Evolutionary conservation across 2,888 invertebrate species (phyloP).

Genomic region (Xanthia togata): DNA sequence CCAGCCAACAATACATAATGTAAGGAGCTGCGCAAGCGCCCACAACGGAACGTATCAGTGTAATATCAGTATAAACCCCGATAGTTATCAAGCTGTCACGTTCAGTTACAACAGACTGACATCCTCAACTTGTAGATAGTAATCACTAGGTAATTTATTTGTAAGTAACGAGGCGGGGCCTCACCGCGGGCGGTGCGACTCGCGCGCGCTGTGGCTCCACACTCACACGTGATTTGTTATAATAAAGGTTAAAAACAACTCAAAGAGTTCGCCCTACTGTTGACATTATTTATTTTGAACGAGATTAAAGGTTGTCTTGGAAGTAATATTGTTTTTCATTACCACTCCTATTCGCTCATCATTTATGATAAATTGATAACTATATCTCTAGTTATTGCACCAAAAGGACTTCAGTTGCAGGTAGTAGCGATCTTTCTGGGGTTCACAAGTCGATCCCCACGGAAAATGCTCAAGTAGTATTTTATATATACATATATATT

Average conservation of each 20-base stretch:
- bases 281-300: conserved; percentile 88
- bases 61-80: conserved; percentile 29
- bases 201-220: conserved; percentile 28
- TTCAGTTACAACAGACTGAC: conserved; percentile 77
- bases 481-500: no score
- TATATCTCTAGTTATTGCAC: no score
- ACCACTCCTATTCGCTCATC: background rate
- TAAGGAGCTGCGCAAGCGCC: background rate
- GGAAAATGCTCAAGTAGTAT: no score
- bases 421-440: background rate
- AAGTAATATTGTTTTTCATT: conserved; percentile 76
- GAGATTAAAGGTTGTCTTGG: conserved; percentile 90
- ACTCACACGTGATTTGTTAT: conserved; percentile 84
- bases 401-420: background rate
- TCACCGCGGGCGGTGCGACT: background rate
- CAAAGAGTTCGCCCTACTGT: conserved; percentile 89
- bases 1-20: background rate
- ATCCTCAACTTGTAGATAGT: conserved; percentile 79
- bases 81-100: conserved; percentile 27
- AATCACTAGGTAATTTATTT: conserved; percentile 77
- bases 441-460: background rate
- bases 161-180: conserved; percentile 68
- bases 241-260: conserved; percentile 85
- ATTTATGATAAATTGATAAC: background rate
- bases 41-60: conserved; percentile 44